Evolutionary conservation across 2,797 vertebrate species (phyloP).

Genomic region (Chanos chanos): DNA sequence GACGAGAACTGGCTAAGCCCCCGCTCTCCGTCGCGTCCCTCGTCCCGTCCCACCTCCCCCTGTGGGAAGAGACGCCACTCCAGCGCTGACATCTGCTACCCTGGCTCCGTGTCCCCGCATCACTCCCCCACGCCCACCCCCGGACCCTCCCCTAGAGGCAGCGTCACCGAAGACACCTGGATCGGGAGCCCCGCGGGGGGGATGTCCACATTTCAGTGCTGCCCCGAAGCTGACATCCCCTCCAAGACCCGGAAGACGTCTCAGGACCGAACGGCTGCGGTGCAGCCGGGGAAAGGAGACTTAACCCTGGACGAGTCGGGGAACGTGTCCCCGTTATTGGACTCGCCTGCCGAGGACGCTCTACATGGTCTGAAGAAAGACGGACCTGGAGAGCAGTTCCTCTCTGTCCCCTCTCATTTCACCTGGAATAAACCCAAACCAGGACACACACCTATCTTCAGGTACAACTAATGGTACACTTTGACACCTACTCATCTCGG

Average conservation of each 20-base stretch:
- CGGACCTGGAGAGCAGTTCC: slow-evolving; percentile 88
- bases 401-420: slow-evolving; percentile 96
- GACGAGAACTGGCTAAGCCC: slow-evolving; percentile 99
- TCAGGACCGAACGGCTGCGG: slow-evolving; percentile 83
- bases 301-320: slow-evolving; percentile 83
- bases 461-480: slow-evolving; percentile 65
- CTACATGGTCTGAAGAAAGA: slow-evolving; percentile 89
- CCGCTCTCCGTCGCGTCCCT: slow-evolving; percentile 88
- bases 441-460: slow-evolving; percentile 95
- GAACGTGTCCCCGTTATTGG: slow-evolving; percentile 81
- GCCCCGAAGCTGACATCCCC: slow-evolving; percentile 92
- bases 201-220: slow-evolving; percentile 88
- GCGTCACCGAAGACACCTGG: slow-evolving; percentile 96
- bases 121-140: slow-evolving; percentile 94
- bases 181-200: slow-evolving; percentile 76
- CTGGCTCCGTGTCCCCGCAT: slow-evolving; percentile 86
- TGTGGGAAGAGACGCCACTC: slow-evolving; percentile 97
- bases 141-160: slow-evolving; percentile 91
- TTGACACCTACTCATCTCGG: not conserved
- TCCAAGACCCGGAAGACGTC: slow-evolving; percentile 97
- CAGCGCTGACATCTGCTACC: slow-evolving; percentile 93
- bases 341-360: slow-evolving; percentile 84
- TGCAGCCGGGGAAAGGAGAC: slow-evolving; percentile 83
- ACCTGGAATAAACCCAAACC: slow-evolving; percentile 99
- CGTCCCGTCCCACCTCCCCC: slow-evolving; percentile 92